Base-by-base conservation (phyloP, 2,113 vertebrate species). In the Corydoras maculifer region DNA sequence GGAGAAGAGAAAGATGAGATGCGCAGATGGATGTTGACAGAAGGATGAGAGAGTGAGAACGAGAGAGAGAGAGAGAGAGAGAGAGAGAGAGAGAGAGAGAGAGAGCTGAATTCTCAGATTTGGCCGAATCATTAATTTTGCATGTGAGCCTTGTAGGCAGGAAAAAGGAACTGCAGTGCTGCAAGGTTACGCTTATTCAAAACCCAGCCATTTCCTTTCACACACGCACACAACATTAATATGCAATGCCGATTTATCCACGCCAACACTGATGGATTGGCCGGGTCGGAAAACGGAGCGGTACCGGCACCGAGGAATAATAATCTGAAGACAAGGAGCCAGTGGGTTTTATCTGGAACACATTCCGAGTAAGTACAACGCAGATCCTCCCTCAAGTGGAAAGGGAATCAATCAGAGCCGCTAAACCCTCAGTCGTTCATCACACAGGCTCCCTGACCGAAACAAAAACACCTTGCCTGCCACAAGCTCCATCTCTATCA, bases 41-140 rank as follows among this genome's bases (percentile, higher is more conserved):
- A 76, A 84, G 51, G 82, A 62, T 49, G 29, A 59, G 6, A 53
- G 60, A 61, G 5, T 3, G 57, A 9, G 30, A 30, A 49, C 49
- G 18, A 31, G 57, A 65, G 10, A 58, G 60, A 55, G 35, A 14
- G 62, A 76, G 83, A 50, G 82, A 61, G 50, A 53, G 25, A 10
- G 10, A 65, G n/a, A 65, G 62, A 53, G 6, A 10, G 65, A 11
- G 15, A 35, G 18, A 58, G 18, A 57, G 49, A 61, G 32, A 53
- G 62, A 49, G 8, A 10, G 76, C 77, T 79, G 80, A 67, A 74
- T 75, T 70, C 69, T 74, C 57, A 50, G 78, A 73, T 78, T 80
- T 71, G 80, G 81, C 73, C 62, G 78, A 78, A 81, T 78, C 83
- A 86, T 86, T 84, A 88, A 87, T 85, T 85, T 86, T 86, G 75